Conservation (phyloP, 2,888 invertebrate species). For the Phortica okadai region DNA sequence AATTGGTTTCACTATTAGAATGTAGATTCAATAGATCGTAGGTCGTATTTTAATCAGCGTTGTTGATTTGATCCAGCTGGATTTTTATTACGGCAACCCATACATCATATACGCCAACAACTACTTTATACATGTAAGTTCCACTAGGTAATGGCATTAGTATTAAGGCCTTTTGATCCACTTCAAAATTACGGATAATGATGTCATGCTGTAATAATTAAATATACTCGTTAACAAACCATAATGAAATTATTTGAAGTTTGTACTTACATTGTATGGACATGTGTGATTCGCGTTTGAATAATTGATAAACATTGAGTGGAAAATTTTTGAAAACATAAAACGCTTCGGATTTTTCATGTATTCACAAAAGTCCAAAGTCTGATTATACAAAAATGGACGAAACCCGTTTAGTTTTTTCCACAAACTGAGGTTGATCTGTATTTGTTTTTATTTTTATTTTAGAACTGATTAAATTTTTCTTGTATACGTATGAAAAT, state of each 20-base stretch:
- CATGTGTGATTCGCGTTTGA: background rate
- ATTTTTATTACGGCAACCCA: background rate
- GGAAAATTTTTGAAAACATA: background rate
- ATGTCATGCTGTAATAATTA: background rate
- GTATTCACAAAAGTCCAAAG: background rate
- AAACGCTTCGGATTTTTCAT: background rate
- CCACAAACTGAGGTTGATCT: background rate
- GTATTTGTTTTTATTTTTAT: no score
- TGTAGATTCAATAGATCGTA: no score
- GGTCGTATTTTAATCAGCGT: background rate
- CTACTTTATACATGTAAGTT: background rate
- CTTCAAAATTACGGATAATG: background rate
- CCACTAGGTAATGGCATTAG: background rate
- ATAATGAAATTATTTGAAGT: background rate
- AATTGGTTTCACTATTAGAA: no score
- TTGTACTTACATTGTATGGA: constrained; percentile 2
- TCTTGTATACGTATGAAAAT: no score
- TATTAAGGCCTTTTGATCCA: background rate
- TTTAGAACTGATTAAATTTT: no score
- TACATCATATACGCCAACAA: background rate
- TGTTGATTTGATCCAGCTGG: background rate
- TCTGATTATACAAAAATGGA: constrained; percentile 3
- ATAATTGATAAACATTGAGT: background rate
- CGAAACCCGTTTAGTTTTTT: background rate
- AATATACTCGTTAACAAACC: background rate